Conservation (phyloP, 2,113 vertebrate genomes). For the Semicossyphus pulcher region DNA sequence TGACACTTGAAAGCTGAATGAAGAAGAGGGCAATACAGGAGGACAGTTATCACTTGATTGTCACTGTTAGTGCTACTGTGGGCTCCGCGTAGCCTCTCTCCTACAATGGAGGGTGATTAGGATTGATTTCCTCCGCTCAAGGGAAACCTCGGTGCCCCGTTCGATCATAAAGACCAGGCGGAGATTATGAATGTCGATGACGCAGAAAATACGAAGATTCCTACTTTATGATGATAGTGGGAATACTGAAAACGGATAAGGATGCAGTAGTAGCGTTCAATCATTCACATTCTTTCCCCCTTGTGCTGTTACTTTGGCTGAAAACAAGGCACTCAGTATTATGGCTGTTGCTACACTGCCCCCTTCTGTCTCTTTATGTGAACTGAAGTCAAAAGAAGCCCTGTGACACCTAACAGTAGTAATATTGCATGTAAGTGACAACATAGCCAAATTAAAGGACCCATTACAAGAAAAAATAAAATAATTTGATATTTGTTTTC, state of each 20-base stretch:
- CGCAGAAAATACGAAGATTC: conserved; percentile 17
- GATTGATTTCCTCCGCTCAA: conserved; percentile 43
- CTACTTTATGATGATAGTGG: conserved; percentile 20
- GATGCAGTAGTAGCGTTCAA: conserved; percentile 19
- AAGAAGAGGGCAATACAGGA: conserved; percentile 16
- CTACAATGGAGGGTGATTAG: conserved; percentile 45
- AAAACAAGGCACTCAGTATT: neutral
- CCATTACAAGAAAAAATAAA: neutral
- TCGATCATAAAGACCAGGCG: conserved; percentile 8
- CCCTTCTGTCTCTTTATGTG: conserved; percentile 56
- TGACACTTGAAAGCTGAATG: conserved; percentile 46
- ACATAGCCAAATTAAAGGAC: neutral
- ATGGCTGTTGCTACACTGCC: conserved; percentile 63
- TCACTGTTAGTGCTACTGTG: conserved; percentile 24
- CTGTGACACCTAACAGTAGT: neutral
- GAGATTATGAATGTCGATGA: conserved; percentile 25
- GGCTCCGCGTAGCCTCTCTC: neutral
- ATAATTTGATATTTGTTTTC: no score
- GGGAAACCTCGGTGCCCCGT: conserved; percentile 10
- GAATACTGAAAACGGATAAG: conserved; percentile 16
- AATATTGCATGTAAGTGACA: neutral
- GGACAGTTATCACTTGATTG: conserved; percentile 36
- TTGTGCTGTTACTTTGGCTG: neutral
- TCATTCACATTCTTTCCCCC: conserved; percentile 18
- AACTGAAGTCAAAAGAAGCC: conserved; percentile 26